Evolutionary conservation across 2,797 vertebrate genomes (phyloP), one percentile per base, ranked within the genome.

Genomic region (Melanotaenia pygmaea): DNA sequence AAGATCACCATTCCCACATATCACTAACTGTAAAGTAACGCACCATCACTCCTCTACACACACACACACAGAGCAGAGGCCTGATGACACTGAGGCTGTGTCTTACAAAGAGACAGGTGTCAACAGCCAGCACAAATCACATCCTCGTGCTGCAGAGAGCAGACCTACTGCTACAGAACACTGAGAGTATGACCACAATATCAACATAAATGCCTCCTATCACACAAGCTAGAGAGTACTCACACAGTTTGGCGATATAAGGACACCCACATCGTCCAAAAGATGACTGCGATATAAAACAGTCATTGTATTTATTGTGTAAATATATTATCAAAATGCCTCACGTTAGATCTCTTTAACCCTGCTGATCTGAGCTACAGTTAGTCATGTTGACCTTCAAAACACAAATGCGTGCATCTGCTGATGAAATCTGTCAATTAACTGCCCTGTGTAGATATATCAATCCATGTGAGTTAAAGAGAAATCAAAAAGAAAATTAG

Each of bases 81-180:
- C 67, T 18, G 76, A 74, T 85, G 76, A 88, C 83, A 94, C 84
- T 89, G 91, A 85, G 83, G 87, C 82, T 89, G 84, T 90, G 94
- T 94, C 73, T 91, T 88, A 66, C 86, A 70, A 81, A 77, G 83
- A 77, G 77, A 91, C 93, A 94, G 89, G 91, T 94, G 93, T 89
- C 84, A 88, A 81, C 65, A 76, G 72, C 72, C 80, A 82, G 50
- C 76, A 94, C 91, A 94, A 88, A 93, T 93, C 86, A 70, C 77
- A 83, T 79, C 85, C 84, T 93, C 93, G 93, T 94, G 90, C 86
- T 82, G 85, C 85, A 84, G 79, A 2, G 58, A 81, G 81, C 69
- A 32, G 57, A 38, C 67, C 64, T 71, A 5, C 83, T 64, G 81
- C 80, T 68, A 63, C 73, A 54, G 53, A 67, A 81, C 89, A 93